These are phyloP conservation scores for Calonectris borealis DNA, from an alignment of 2,113 vertebrate species.

Conservation along the genomic window DNA sequence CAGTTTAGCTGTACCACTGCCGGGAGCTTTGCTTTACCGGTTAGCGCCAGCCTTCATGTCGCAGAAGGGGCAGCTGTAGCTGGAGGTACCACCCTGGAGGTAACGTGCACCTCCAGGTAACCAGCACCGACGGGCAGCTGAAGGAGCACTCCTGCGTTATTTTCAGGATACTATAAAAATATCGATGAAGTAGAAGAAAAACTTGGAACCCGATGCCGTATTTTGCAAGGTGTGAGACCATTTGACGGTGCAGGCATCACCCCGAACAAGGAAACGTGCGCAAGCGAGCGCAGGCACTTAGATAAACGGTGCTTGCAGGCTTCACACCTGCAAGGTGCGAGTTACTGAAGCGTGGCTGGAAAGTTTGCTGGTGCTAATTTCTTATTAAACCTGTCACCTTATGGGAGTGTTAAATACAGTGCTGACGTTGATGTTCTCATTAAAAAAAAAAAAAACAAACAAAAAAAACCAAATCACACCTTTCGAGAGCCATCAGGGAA, in stretches of 20 bases:
- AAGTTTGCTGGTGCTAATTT: not conserved
- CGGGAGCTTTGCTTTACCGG: not conserved
- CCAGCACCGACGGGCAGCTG: not conserved
- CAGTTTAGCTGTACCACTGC: not conserved
- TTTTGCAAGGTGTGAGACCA: not conserved
- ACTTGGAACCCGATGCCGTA: not conserved
- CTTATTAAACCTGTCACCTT: not conserved
- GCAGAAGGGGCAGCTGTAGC: not conserved
- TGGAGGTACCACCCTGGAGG: not conserved
- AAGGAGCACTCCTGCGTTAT: not conserved
- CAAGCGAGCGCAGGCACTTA: not conserved
- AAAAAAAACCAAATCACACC: not conserved
- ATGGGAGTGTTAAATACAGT: not conserved
- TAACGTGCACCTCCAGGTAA: too few relatives aligned
- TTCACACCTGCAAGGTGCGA: not conserved
- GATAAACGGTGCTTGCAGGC: not conserved
- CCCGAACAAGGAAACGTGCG: not conserved
- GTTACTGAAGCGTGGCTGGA: not conserved
- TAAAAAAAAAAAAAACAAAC: not conserved
- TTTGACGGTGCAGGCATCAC: not conserved
- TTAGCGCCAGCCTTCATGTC: not conserved
- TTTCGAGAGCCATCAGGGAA: not conserved
- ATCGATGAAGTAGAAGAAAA: not conserved
- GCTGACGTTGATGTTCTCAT: not conserved
- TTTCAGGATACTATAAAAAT: not conserved